Base-by-base conservation (phyloP, 2,888 invertebrate genomes). In the Drosophila sordidapex region DNA sequence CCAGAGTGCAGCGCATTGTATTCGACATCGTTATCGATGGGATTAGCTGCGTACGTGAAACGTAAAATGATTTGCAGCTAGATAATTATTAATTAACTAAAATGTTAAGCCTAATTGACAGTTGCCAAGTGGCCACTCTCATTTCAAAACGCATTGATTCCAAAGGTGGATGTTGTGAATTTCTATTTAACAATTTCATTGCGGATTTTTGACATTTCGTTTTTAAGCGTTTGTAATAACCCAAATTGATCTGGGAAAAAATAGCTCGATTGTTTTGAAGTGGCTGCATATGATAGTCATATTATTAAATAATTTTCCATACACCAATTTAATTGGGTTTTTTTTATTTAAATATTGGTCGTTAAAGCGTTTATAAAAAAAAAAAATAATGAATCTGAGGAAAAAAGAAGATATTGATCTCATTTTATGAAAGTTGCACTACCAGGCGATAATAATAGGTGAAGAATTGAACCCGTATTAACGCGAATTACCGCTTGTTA, bases 1-100 rank as follows among this genome's bases (percentile, higher is more conserved):
- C 79, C 58, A 91, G 35, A 46, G 82, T 83, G 71, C 82, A 86
- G 60, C 90, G 90, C 72, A 83, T 66, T 62, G 77, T 78, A 49
- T 82, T 65, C 48, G 81, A 90, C 85, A 85, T 85, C n/a, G 27
- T n/a, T 27, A n/a, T 27, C n/a, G 48, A 31, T 69, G 56, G 40
- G 60, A 57, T 49, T 59, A 49, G 43, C 80, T 77, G 40, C 27
- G 31, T 7, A 8, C 8, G 48, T 3, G 33, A 29, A 4, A 43
- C 5, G 27, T 18, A 10, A 21, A 35, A n/a, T 25, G 8, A 0
- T 15, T 25, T 5, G 21, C 38, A 18, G n/a, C 15, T 15, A 18
- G 11, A 33, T 25, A 25, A n/a, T 21, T 31, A 21, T 48, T n/a
- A 33, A 62, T 49, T 33, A 31, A 31, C n/a, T 31, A 4, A 21